Conservation (phyloP, 2,113 vertebrate genomes). For the Gymnogyps californianus region DNA sequence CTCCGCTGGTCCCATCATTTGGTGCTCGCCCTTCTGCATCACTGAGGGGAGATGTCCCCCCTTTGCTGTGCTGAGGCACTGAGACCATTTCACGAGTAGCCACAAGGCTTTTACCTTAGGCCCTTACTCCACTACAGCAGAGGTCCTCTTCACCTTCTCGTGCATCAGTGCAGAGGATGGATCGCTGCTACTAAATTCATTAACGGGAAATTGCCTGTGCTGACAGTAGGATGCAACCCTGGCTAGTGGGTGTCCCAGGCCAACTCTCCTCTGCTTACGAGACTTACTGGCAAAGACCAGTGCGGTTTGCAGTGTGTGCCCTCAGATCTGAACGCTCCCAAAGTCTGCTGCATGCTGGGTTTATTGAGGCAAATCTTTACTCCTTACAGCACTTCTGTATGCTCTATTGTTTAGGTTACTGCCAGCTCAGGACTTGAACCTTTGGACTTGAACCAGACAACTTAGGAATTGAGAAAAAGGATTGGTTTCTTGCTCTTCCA, state of each 20-base stretch:
- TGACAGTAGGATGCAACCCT: background rate
- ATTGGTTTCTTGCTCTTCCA: background rate
- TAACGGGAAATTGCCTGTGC: background rate
- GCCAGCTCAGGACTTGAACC: background rate
- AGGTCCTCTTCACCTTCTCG: background rate
- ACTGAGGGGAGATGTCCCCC: background rate
- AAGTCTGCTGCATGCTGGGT: too few species aligned
- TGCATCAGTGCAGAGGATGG: background rate
- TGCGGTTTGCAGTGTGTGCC: background rate
- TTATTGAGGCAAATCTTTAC: background rate
- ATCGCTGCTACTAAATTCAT: background rate
- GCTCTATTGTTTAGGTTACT: background rate
- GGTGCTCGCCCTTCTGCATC: background rate
- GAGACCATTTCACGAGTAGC: background rate
- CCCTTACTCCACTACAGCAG: background rate
- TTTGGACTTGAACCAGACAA: background rate
- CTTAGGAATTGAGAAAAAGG: background rate
- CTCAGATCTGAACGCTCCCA: background rate
- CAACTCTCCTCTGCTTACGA: accelerated
- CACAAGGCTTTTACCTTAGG: background rate
- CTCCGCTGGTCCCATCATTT: background rate
- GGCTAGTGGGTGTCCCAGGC: background rate
- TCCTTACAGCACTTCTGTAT: background rate
- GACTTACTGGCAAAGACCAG: background rate
- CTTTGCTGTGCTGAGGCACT: background rate